Base-by-base conservation (phyloP, 2,888 invertebrate species). In the Aleiodes leptofemur region DNA sequence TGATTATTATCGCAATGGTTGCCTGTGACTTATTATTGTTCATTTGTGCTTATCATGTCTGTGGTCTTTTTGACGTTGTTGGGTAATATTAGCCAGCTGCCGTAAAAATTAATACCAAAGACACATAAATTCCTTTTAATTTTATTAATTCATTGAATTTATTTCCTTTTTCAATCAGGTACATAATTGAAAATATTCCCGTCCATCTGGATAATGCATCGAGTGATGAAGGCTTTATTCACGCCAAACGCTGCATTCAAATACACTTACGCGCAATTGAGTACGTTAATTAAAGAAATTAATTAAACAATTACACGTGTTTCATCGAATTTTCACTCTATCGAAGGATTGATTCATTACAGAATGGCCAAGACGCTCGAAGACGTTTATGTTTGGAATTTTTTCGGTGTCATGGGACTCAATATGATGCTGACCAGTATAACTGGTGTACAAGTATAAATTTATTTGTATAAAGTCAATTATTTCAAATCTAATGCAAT, bases 371-470 rank as follows among this genome's bases (percentile, higher is more conserved):
- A 43, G 5, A 11, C 7, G 48, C 14, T 64, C 23, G 64, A 16
- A 13, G 48, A 23, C 11, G 11, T 64, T 16, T 64, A 64, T 48
- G 43, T 64, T 9, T 64, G 48, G 43, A 64, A 16, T 43, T 64
- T 64, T 23, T 23, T 64, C 23, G 9, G 14, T 43, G 48, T 64
- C 23, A 8, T 64, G 14, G 43, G 48, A 11, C 64, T 64, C 9
- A 64, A 64, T n/a, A 64, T 64, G 64, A 64, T 64, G 8, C 16
- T 64, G 4, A 64, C 43, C 64, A 64, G 64, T 11, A 48, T 64
- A 64, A 43, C 64, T 43, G 64, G 64, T 48, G 64, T 64, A 8
- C 64, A 64, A 14, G 64, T 64, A 48, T 43, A 14, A 14, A 38
- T 61, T 14, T 4, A 31, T 23, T n/a, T 14, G 14, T 7, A 38